A percentile compares a stretch with the other conserved stretches of the same genome.
phyloP scores from a whole-genome alignment of 2,888 invertebrate genomes.

The Parnassius apollo region DNA sequence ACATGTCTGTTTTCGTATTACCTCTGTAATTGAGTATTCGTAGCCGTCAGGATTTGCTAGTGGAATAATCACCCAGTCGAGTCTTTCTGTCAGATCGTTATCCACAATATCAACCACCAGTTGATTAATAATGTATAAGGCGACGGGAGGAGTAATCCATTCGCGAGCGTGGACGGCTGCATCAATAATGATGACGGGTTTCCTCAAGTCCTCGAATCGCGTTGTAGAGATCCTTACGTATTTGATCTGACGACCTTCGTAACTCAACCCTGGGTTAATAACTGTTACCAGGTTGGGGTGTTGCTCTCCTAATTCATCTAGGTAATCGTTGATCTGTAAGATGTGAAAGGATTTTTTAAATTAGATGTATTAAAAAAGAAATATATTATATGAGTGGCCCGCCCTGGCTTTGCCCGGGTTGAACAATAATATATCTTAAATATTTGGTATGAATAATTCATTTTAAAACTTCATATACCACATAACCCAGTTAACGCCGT shows the following conservation, averaged over 20 bases:
- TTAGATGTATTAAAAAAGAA: background rate
- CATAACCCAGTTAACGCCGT: no score
- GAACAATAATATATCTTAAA: no score
- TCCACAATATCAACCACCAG: constrained; percentile 80
- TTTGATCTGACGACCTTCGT: constrained; percentile 82
- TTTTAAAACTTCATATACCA: no score
- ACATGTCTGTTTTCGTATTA: constrained; percentile 35
- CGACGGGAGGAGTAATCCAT: constrained; percentile 86
- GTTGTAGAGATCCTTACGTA: constrained; percentile 82
- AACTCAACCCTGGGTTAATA: constrained; percentile 79
- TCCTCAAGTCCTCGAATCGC: constrained; percentile 61
- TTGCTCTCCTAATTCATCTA: constrained; percentile 59
- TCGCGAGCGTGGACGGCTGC: constrained; percentile 85
- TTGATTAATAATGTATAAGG: constrained; percentile 84
- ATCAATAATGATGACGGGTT: constrained; percentile 82
- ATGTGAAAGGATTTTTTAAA: background rate
- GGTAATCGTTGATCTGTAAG: constrained; percentile 75
- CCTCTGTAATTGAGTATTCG: constrained; percentile 80
- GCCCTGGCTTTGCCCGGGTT: no score
- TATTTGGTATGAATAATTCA: no score
- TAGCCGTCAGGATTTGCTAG: constrained; percentile 89
- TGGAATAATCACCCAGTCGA: constrained; percentile 86
- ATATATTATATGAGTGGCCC: no score
- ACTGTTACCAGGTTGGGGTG: constrained; percentile 77
- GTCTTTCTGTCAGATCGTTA: constrained; percentile 68